Conservation (phyloP, 2,888 invertebrate genomes). For the Drosophila dives region DNA sequence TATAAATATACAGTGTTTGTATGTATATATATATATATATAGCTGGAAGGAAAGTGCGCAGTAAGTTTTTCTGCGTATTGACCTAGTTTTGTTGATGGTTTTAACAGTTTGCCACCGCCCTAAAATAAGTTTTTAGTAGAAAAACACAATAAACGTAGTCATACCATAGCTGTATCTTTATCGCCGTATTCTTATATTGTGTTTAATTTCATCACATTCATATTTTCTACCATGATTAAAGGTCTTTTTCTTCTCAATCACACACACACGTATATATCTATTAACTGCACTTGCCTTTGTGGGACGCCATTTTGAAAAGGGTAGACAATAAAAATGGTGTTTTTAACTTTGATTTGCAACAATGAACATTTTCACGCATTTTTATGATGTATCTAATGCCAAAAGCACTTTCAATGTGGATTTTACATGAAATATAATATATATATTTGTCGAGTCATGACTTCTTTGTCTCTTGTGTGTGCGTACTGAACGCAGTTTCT, state of each 20-base stretch:
- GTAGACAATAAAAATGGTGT: constrained; percentile 31
- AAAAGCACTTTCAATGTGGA: background rate
- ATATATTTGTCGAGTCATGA: background rate
- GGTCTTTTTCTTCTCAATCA: constrained; percentile 13
- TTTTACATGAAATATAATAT: background rate
- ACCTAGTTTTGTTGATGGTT: constrained; percentile 35
- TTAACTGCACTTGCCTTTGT: constrained; percentile 37
- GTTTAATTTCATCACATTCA: constrained; percentile 31
- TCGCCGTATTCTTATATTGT: background rate
- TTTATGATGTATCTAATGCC: background rate
- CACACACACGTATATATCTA: background rate
- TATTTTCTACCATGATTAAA: constrained; percentile 33
- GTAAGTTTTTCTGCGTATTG: constrained; percentile 50
- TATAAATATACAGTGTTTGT: background rate
- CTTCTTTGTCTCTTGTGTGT: background rate
- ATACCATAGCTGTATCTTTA: background rate
- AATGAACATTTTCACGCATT: background rate
- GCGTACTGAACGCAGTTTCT: constrained; percentile 25
- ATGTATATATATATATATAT: background rate
- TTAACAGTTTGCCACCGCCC: constrained; percentile 3
- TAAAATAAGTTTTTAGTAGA: background rate
- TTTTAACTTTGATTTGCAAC: constrained; percentile 7
- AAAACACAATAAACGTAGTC: background rate
- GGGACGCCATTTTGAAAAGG: constrained; percentile 49
- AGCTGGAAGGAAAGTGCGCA: constrained; percentile 41